A percentile compares a stretch with the other conserved stretches of the same genome.
Evolutionary conservation across 2,888 invertebrate species (phyloP).

Genomic region (Limnephilus rhombicus): DNA sequence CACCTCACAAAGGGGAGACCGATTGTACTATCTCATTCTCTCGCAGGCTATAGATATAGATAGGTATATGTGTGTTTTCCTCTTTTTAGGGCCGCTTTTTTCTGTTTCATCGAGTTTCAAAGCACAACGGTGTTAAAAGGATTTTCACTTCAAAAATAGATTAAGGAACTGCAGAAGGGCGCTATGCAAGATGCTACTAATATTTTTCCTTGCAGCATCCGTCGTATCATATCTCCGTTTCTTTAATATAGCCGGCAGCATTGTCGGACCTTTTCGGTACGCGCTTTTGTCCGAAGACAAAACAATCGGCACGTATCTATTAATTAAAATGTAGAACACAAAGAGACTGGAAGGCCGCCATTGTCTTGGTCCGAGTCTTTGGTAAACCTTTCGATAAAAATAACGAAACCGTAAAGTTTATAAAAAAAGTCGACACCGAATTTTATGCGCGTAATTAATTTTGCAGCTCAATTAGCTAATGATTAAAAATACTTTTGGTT

Average conservation of each 20-base stretch:
- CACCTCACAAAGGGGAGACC: too few relatives aligned
- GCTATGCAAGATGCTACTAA: too few relatives aligned
- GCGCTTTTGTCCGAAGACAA: slow-evolving; percentile 45
- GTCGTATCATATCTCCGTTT: neutral
- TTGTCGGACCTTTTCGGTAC: slow-evolving; percentile 48
- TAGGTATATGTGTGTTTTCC: too few relatives aligned
- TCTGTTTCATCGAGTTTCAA: too few relatives aligned
- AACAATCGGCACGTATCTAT: slow-evolving; percentile 54
- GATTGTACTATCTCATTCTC: too few relatives aligned
- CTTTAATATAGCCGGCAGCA: slow-evolving; percentile 42
- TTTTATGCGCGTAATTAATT: neutral
- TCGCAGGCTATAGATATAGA: too few relatives aligned
- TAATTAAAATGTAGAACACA: slow-evolving; percentile 45
- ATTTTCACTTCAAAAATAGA: too few relatives aligned
- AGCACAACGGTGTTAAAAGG: too few relatives aligned
- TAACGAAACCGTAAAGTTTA: neutral
- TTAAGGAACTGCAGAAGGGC: too few relatives aligned
- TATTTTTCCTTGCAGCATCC: neutral
- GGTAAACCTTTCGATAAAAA: slow-evolving; percentile 16
- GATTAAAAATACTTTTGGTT: neutral
- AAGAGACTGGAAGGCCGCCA: slow-evolving; percentile 24
- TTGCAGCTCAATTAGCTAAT: neutral
- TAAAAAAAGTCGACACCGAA: neutral
- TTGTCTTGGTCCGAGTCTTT: slow-evolving; percentile 28
- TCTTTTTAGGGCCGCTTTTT: too few relatives aligned